Base-by-base conservation (phyloP, 2,797 vertebrate species). In the Chromis chromis region DNA sequence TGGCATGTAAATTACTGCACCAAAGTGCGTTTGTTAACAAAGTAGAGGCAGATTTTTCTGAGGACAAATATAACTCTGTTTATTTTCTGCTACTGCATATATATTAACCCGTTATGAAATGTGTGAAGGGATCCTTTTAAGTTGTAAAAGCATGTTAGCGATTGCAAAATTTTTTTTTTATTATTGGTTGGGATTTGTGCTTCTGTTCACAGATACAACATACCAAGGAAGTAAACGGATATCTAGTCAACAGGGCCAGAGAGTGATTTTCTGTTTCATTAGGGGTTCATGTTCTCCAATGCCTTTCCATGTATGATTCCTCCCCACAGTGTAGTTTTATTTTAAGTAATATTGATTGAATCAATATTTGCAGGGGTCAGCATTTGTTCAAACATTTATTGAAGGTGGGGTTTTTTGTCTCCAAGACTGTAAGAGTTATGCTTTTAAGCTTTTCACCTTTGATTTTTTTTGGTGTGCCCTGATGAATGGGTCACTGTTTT, bases 401-500 rank as follows among this genome's bases (percentile, higher is more conserved):
- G 59, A 65, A 80, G 3, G 11, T 50, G 1, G 28, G 61, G 57
- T 0, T 60, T 60, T 62, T 60, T 58, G 31, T 76, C 44, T 33
- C 14, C 3, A 31, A 63, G 27, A 62, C n/a, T 52, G n/a, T 58
- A 57, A 64, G 61, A 50, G 44, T 22, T 12, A 27, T 24, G 46
- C 67, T 70, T 81, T 89, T 71, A 66, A 72, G 70, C 44, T 66
- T 31, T 78, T 67, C 46, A 65, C 36, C 33, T 72, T 24, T 79
- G 42, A 76, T 77, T 57, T 74, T n/a, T 84, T 82, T 76, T 49
- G 58, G 62, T 14, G 1, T 12, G 24, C 67, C 56, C 58, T 12
- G 56, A 74, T 71, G 71, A 84, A 86, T 74, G 57, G 67, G n/a
- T 67, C n/a, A 36, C 54, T 55, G 49, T 74, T 74, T 64, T 79